phyloP scores from a whole-genome alignment of 1,140 invertebrate species.

The Drosophila punjabiensis region DNA sequence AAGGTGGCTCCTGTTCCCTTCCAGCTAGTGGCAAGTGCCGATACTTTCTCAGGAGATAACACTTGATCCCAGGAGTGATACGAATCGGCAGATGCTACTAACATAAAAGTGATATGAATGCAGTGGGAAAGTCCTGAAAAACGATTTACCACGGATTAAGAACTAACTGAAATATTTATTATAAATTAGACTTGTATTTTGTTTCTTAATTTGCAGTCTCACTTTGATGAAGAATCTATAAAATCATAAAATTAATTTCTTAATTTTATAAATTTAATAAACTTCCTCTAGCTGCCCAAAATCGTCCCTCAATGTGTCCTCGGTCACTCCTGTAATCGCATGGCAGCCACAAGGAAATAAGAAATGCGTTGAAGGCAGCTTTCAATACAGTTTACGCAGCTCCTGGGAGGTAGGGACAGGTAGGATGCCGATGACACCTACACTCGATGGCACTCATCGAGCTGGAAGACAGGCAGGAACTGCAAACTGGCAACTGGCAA shows the following conservation, averaged over 20 bases:
- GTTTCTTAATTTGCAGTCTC: no score
- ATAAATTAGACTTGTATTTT: no score
- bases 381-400: constrained; percentile 76
- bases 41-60: constrained; percentile 56
- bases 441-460: constrained; percentile 58
- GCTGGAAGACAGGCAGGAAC: constrained; percentile 1
- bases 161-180: neutral
- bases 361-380: constrained; percentile 69
- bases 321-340: neutral
- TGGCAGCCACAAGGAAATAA: constrained; percentile 16
- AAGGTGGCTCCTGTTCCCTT: constrained; percentile 19
- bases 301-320: constrained; percentile 18
- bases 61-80: constrained; percentile 23
- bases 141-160: neutral
- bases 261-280: neutral
- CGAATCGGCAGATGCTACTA: constrained; percentile 44
- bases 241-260: neutral
- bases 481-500: constrained; percentile 21
- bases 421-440: constrained; percentile 45
- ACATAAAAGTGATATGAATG: constrained; percentile 15
- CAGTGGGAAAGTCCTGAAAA: constrained; percentile 22
- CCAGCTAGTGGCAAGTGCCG: constrained; percentile 57
- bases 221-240: neutral
- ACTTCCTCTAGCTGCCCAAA: neutral
- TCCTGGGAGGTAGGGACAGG: constrained; percentile 29